phyloP scores from a whole-genome alignment of 2,113 vertebrate species.

The Serilophus lunatus region DNA sequence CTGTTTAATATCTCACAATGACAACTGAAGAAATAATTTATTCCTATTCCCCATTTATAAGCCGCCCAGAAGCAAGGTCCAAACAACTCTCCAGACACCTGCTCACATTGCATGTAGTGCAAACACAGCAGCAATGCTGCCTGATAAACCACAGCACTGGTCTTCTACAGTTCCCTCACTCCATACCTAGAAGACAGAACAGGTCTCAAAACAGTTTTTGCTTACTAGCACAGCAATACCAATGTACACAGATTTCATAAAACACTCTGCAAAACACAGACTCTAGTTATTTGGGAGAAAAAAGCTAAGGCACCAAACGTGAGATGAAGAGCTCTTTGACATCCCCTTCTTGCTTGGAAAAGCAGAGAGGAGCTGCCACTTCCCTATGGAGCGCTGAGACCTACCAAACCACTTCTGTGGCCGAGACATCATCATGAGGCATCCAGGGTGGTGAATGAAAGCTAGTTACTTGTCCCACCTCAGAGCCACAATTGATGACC shows the following conservation, averaged over 20 bases:
- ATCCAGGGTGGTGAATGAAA: neutral
- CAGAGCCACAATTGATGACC: neutral
- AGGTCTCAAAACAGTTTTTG: neutral
- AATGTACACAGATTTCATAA: accelerated
- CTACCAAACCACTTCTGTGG: neutral
- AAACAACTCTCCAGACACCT: neutral
- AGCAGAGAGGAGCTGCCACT: neutral
- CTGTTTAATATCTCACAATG: neutral
- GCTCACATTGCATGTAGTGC: neutral
- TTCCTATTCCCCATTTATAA: slow-evolving; percentile 18
- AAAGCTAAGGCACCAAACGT: neutral
- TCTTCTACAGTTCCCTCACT: neutral
- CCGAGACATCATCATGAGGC: neutral
- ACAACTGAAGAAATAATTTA: slow-evolving; percentile 22
- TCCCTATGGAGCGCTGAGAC: accelerated
- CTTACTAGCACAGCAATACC: neutral
- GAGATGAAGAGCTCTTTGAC: neutral
- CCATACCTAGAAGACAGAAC: neutral
- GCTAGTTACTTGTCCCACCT: neutral
- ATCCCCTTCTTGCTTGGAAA: neutral
- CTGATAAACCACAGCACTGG: neutral
- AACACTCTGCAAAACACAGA: neutral
- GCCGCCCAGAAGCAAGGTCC: slow-evolving; percentile 41
- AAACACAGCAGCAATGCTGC: neutral
- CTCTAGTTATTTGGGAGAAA: neutral